Percentiles rank a stretch among this genome's conserved stretches.
phyloP scores from a whole-genome alignment of 2,797 vertebrate genomes.

The Zonotrichia albicollis region DNA sequence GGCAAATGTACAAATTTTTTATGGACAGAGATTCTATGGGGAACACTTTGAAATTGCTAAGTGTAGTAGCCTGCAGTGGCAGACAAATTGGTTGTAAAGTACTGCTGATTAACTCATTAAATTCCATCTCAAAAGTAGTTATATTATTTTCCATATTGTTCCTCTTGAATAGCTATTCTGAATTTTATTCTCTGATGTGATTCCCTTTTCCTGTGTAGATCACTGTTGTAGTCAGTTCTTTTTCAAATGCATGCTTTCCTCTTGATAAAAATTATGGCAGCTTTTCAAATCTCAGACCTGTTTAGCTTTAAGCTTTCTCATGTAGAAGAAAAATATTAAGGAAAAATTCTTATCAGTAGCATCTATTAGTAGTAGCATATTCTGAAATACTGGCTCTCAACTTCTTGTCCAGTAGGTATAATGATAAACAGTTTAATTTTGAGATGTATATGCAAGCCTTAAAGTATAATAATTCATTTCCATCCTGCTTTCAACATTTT shows the following conservation, averaged over 20 bases:
- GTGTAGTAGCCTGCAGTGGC: neutral
- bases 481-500: neutral
- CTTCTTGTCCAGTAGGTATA: neutral
- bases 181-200: neutral
- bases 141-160: neutral
- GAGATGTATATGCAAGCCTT: neutral
- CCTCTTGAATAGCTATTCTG: neutral
- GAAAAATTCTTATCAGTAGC: neutral
- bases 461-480: neutral
- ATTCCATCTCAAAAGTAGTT: neutral
- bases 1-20: neutral
- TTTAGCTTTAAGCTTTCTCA: neutral
- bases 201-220: neutral
- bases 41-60: neutral
- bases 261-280: neutral
- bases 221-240: neutral
- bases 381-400: neutral
- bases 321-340: neutral
- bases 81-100: neutral
- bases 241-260: neutral
- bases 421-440: neutral
- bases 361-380: neutral
- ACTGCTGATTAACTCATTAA: neutral
- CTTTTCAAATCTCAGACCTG: neutral
- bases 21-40: neutral